Evolutionary conservation across 2,797 vertebrate species (phyloP), one percentile per base, ranked within the genome.

Genomic region (Notoglanidium macrostoma): DNA sequence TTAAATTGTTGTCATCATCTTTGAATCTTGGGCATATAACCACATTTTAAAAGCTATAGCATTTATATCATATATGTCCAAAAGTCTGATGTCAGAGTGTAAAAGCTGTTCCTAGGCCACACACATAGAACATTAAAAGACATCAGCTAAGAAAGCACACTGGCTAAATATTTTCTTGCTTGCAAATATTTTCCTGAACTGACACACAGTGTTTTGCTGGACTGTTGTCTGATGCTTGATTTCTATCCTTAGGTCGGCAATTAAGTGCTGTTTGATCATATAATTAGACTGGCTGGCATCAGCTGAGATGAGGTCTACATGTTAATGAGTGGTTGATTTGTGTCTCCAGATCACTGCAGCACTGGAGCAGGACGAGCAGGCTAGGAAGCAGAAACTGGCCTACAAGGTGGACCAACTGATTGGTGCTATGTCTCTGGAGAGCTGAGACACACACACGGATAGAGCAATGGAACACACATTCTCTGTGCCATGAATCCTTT

Each of bases 371-470:
- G 98, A 99, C 0, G 98, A 99, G 19, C 98, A 98, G 92, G 98
- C 98, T 0, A 96, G 96, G 90, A 96, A 98, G 92, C 98, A 99
- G 94, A 95, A 96, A 54, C 93, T 99, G 93, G 96, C 97, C 0
- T 98, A 98, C 95, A 99, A 99, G 94, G 97, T 99, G 92, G 98
- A 99, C 90, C 98, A 99, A 90, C 97, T 99, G 84, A 98, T 99
- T 73, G 93, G 93, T 19, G 97, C 97, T 92, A 99, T 99, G 98
- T 98, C 98, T 88, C 92, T 97, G 0, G 98, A 99, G 95, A 99
- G 98, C 97, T 99, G 98, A 99, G 95, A 92, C 89, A 82, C 59
- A 78, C 51, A 57, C 76, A n/a, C 1, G 86, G 79, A 81, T 67
- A 67, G 78, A 85, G 83, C 59, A 46, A 82, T 84, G 76, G 84